phyloP scores from a whole-genome alignment of 35 echinoderm and acorn worm species.

The Ophioderma brevispina region DNA sequence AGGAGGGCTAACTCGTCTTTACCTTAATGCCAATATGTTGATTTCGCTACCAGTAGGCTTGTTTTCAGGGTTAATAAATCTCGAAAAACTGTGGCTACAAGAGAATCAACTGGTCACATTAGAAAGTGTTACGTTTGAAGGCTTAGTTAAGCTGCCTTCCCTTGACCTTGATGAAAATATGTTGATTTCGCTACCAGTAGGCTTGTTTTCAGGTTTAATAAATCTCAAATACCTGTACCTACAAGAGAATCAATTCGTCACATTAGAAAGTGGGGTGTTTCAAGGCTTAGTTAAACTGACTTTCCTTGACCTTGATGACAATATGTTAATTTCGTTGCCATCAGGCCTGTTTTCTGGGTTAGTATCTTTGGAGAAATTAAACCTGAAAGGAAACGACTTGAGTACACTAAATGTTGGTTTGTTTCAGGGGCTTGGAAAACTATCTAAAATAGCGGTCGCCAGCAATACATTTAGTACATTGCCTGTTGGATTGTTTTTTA shows the following conservation, averaged over 20 bases:
- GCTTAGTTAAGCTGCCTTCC: neutral
- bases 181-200: neutral
- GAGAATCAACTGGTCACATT: neutral
- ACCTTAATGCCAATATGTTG: neutral
- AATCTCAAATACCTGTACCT: neutral
- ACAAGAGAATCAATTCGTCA: neutral
- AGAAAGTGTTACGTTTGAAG: neutral
- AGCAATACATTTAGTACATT: neutral
- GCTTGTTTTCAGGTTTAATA: neutral
- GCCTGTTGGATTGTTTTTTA: neutral
- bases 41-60: neutral
- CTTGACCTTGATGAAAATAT: neutral
- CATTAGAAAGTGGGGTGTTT: neutral
- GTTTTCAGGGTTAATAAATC: neutral
- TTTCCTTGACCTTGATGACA: neutral
- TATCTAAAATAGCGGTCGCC: neutral
- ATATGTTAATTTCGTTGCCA: neutral
- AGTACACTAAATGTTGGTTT: neutral
- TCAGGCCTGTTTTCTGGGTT: neutral
- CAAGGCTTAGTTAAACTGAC: neutral
- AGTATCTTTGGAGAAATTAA: neutral
- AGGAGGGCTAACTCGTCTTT: neutral
- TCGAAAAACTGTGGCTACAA: neutral
- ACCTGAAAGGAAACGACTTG: neutral
- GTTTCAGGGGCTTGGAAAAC: neutral